These are phyloP conservation scores for Zeugodacus cucurbitae DNA, from an alignment of 1,140 invertebrate genomes.

Conservation along the genomic window DNA sequence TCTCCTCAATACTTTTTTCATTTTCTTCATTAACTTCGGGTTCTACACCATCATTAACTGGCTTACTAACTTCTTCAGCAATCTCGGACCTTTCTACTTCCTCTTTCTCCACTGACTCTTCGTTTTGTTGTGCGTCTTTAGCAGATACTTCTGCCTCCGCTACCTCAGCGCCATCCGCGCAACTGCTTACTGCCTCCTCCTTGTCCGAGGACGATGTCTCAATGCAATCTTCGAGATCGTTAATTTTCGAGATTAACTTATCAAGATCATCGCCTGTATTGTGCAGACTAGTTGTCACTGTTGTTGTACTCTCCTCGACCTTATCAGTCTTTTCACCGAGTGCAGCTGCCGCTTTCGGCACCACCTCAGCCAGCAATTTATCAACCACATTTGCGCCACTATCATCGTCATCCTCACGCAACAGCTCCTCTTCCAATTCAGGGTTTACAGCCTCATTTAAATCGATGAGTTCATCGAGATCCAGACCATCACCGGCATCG, in stretches of 20 bases:
- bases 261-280: constrained; percentile 46
- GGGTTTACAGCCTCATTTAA: constrained; percentile 35
- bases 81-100: background rate
- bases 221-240: constrained; percentile 44
- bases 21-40: background rate
- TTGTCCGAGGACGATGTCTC: background rate
- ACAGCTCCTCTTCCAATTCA: constrained; percentile 43
- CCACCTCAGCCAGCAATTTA: background rate
- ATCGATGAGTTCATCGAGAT: constrained; percentile 37
- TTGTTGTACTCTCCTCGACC: constrained; percentile 5
- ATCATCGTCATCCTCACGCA: constrained; percentile 41
- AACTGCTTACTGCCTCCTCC: background rate
- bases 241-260: constrained; percentile 46
- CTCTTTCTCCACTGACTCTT: background rate
- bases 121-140: background rate
- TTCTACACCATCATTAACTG: background rate
- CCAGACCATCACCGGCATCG: constrained; percentile 34
- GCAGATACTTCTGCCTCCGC: background rate
- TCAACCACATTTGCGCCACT: background rate
- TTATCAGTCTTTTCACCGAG: constrained; percentile 12
- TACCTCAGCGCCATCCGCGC: background rate
- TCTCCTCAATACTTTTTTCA: background rate
- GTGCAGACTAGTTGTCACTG: background rate
- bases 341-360: background rate
- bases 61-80: background rate